Conservation (phyloP, 2,113 vertebrate genomes). For the Stictonetta naevosa region DNA sequence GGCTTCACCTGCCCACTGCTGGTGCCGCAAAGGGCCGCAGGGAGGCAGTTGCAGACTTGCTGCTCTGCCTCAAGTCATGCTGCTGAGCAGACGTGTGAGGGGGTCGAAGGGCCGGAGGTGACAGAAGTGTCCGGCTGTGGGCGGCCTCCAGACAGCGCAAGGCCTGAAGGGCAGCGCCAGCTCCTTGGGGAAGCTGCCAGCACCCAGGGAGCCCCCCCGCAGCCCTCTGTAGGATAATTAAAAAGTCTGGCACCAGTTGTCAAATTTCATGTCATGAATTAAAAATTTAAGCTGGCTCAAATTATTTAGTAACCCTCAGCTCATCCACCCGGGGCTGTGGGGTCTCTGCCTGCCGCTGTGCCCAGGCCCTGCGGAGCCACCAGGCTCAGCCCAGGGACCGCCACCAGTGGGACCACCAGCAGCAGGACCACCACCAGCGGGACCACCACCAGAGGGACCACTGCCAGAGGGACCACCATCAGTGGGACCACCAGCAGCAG, state of each 20-base stretch:
- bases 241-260: not conserved
- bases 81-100: too few relatives aligned
- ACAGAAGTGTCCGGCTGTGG: too few relatives aligned
- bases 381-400: not conserved
- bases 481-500: rapidly evolving
- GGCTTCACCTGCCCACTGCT: too few relatives aligned
- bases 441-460: not conserved
- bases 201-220: too few relatives aligned
- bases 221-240: not conserved
- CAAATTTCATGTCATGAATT: not conserved
- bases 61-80: too few relatives aligned
- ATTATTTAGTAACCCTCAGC: not conserved
- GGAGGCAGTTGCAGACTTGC: too few relatives aligned
- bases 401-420: not conserved
- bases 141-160: too few relatives aligned
- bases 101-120: too few relatives aligned
- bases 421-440: rapidly evolving
- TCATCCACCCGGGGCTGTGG: too few relatives aligned
- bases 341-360: not conserved
- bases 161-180: too few relatives aligned
- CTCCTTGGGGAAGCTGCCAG: too few relatives aligned
- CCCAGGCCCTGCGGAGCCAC: not conserved
- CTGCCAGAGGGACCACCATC: not conserved
- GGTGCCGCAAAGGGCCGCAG: too few relatives aligned
- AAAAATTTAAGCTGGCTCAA: not conserved